phyloP scores from a whole-genome alignment of 1,140 invertebrate species.

The Oreohelix idahoensis region DNA sequence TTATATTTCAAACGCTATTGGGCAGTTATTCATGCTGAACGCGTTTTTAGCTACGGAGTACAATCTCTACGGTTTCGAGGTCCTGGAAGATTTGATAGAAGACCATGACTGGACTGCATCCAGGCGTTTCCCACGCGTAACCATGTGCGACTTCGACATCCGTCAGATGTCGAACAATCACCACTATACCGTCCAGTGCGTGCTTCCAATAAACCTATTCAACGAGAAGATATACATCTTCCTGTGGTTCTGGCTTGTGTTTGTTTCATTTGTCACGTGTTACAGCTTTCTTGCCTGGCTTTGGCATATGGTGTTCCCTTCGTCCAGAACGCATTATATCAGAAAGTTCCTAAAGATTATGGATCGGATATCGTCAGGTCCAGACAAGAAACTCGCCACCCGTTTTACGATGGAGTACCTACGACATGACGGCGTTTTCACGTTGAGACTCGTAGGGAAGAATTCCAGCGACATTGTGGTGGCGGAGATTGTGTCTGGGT shows the following conservation, averaged over 20 bases:
- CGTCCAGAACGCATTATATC: slow-evolving; percentile 70
- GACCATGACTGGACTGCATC: slow-evolving; percentile 73
- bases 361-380: slow-evolving; percentile 64
- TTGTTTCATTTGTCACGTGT: slow-evolving; percentile 74
- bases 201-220: slow-evolving; percentile 77
- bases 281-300: slow-evolving; percentile 72
- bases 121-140: slow-evolving; percentile 75
- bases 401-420: slow-evolving; percentile 68
- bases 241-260: slow-evolving; percentile 77
- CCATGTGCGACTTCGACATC: slow-evolving; percentile 76
- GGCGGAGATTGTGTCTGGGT: slow-evolving; percentile 68
- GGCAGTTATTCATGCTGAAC: slow-evolving; percentile 76
- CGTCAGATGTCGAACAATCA: slow-evolving; percentile 74
- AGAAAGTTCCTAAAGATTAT: slow-evolving; percentile 73
- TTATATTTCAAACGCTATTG: slow-evolving; percentile 75
- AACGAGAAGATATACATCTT: slow-evolving; percentile 78
- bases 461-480: slow-evolving; percentile 72
- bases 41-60: slow-evolving; percentile 75
- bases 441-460: slow-evolving; percentile 69
- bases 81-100: slow-evolving; percentile 74
- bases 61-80: slow-evolving; percentile 74
- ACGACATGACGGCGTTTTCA: slow-evolving; percentile 70
- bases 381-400: slow-evolving; percentile 66
- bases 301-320: slow-evolving; percentile 69
- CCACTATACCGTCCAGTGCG: slow-evolving; percentile 76